Base-by-base conservation (phyloP, 2,797 vertebrate genomes). In the Cossypha caffra region DNA sequence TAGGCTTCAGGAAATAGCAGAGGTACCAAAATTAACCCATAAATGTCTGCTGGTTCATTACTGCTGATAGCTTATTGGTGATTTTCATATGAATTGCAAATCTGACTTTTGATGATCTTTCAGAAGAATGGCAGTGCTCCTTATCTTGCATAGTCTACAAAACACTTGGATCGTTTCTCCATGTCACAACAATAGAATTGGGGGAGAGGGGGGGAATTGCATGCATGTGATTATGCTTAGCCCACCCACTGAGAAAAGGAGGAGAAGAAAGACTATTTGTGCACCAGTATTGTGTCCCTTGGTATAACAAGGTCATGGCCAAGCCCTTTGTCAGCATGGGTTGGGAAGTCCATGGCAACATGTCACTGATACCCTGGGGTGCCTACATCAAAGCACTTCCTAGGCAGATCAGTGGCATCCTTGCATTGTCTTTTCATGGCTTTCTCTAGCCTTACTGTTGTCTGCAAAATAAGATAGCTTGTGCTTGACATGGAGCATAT, bases 181-280 rank as follows among this genome's bases (percentile, higher is more conserved):
- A 2, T 31, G 42, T 90, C 67, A 31, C 29, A 14, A 10, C 31
- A 55, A 10, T 58, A 81, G 57, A 81, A 45, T 0, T 0, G 1
- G 8, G 4, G 7, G 0, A 1, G 5, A 5, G 2, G 3, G 6
- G 6, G 6, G 7, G 11, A 10, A 16, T 31, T 25, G 25, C 19
- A 18, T 37, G 5, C 3, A 2, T 31, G 9, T 4, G 3, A 19
- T 59, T 80, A 63, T 54, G 38, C 12, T 74, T 83, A 51, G 31
- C 25, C 13, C 31, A 59, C 8, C 5, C 43, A 19, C 13, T 19
- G 18, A 9, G 37, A 71, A 71, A 31, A 61, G 14, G 9, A 4
- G 23, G 12, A 50, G 38, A 37, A 43, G 38, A 48, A 52, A 28
- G 24, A 38, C 5, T 59, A 21, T 43, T 55, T 84, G 42, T 73